Base-by-base conservation (phyloP, 2,113 vertebrate species). In the Muscicapa adusta region DNA sequence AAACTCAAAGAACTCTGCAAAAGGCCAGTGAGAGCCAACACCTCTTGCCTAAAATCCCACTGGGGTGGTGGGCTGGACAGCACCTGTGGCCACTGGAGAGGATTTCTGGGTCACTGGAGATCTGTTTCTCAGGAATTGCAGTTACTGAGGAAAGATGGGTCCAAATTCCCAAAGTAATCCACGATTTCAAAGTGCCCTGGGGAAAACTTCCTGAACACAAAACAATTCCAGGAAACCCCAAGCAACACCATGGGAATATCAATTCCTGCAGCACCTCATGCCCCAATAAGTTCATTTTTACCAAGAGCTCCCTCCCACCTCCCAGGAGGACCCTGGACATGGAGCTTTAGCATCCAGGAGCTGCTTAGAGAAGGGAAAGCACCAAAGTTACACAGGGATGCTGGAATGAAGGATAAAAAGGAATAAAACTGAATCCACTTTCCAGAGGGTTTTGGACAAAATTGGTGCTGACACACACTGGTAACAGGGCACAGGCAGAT, bases 41-140 rank as follows among this genome's bases (percentile, higher is more conserved):
- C 2, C 20, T 3, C 14, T 7, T 38, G 45, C 22, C 10, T 2
- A 28, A 9, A 0, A 6, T 12, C 15, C 13, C 42, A 38, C 36
- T 5, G 51, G 33, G 8, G 18, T 5, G 48, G 9, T 4, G 53
- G 65, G 45, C 58, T 70, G 91, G 56, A 53, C 26, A 62, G n/a
- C 17, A n/a, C 10, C 25, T 66, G 3, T 50, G 34, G 56, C 5
- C 38, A n/a, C 23, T 56, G 28, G 4, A 12, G 18, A 84, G 70
- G 28, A 74, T 3, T n/a, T 74, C 4, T 50, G 43, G 38, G 43
- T 28, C 77, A 34, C 79, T 18, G 29, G 8, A 8, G 18, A 57
- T 42, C 9, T 20, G 0, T 31, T 43, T 65, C 23, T 51, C 1
- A 48, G 42, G 36, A 77, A 36, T 48, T 14, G 12, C 0, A 40